Conservation (phyloP, 1,140 invertebrate species). For the Hormaphis cornu region DNA sequence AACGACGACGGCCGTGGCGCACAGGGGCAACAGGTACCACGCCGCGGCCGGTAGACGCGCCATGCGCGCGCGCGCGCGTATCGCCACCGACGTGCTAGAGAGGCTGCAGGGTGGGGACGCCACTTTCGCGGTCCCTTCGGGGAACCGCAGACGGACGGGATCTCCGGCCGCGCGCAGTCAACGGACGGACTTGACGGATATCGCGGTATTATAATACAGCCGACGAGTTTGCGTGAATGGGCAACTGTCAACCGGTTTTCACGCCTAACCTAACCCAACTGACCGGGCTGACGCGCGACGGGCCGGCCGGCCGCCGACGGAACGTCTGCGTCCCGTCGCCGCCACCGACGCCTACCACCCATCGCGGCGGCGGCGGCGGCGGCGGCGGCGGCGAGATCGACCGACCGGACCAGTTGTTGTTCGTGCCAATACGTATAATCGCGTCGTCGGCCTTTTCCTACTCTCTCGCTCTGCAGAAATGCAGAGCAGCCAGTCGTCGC, state of each 20-base stretch:
- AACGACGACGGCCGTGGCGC: constrained; percentile 1
- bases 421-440: no score
- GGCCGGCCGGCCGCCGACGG: neutral
- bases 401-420: constrained; percentile 26
- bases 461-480: no score
- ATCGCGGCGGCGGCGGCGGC: neutral
- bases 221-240: neutral
- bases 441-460: no score
- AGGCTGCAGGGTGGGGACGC: no score
- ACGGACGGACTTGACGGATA: no score
- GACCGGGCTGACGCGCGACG: neutral
- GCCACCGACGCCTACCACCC: neutral
- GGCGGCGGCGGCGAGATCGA: neutral
- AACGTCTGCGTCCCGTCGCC: neutral
- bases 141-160: neutral
- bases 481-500: no score
- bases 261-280: constrained; percentile 21
- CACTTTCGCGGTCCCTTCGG: neutral
- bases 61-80: neutral
- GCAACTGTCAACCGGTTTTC: constrained; percentile 14
- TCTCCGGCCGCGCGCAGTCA: neutral
- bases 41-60: neutral
- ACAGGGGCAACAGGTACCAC: constrained; percentile 10
- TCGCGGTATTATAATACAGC: neutral
- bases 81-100: neutral